Evolutionary conservation across 2,113 vertebrate genomes (phyloP).

Genomic region (pig (Sus scrofa)): T2T-Sscrofa CM000818.6:6428001-6428500

Average conservation of each 20-base stretch:
- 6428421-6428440: background rate
- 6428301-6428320: background rate
- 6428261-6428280: background rate
- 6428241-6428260: background rate
- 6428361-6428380: background rate
- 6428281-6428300: background rate
- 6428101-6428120: background rate
- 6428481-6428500: background rate
- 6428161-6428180: background rate
- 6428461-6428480: background rate
- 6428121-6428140: background rate
- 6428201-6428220: background rate
- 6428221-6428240: background rate
- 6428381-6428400: background rate
- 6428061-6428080: background rate
- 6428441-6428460: background rate
- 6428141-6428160: background rate
- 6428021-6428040: background rate
- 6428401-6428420: background rate
- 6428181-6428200: background rate
- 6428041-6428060: conserved; percentile 15
- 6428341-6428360: background rate
- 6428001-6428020: conserved; percentile 66
- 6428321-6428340: background rate
- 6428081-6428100: background rate